A percentile compares a stretch with the other conserved stretches of the same genome.
phyloP scores from a whole-genome alignment of 2,888 invertebrate species.

The Stenodera caucasica region DNA sequence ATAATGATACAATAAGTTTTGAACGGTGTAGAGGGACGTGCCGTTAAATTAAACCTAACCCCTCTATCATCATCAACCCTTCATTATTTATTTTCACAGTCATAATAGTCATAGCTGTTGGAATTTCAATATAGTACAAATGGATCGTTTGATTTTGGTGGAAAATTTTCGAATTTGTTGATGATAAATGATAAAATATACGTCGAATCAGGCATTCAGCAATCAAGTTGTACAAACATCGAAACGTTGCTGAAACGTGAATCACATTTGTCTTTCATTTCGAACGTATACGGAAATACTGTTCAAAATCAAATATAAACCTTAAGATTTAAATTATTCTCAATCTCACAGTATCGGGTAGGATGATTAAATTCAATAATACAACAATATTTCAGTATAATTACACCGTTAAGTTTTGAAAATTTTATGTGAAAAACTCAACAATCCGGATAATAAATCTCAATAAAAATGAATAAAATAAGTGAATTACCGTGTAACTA shows the following conservation, averaged over 20 bases:
- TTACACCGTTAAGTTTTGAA: too few relatives aligned
- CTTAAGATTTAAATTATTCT: neutral
- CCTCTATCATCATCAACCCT: conserved; percentile 8
- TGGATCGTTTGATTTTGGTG: conserved; percentile 16
- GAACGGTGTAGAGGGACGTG: neutral
- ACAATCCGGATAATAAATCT: conserved; percentile 22
- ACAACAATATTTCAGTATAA: too few relatives aligned
- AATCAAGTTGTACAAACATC: conserved; percentile 29
- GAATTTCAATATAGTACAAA: neutral
- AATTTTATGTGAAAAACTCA: too few relatives aligned
- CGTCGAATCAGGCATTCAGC: conserved; percentile 24
- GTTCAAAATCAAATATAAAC: conserved; percentile 25
- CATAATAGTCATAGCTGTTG: neutral
- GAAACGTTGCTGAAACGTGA: conserved; percentile 22
- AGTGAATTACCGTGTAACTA: conserved; percentile 20
- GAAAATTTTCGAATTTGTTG: conserved; percentile 19
- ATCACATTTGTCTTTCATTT: conserved; percentile 29
- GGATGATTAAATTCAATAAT: neutral
- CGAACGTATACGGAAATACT: conserved; percentile 16
- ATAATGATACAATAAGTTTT: conserved; percentile 24
- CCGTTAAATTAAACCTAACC: neutral
- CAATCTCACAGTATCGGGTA: neutral
- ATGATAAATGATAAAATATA: conserved; percentile 29
- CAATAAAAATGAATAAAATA: conserved; percentile 25
- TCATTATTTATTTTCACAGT: conserved; percentile 1